These are phyloP conservation scores for Calidris pugnax DNA, from an alignment of 2,113 vertebrate genomes.

Conservation along the genomic window DNA sequence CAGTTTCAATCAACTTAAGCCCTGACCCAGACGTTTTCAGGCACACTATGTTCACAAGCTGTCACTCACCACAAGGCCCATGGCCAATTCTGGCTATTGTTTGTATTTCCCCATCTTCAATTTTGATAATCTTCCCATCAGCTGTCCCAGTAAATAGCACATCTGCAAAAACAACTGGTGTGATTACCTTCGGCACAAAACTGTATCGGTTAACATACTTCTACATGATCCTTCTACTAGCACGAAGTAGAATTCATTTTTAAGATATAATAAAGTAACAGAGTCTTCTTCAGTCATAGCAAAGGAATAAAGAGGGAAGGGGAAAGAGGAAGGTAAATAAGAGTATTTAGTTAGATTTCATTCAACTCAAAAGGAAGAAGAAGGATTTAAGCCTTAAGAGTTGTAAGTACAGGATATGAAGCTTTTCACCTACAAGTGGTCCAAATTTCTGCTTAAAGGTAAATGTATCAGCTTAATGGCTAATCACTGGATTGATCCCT, in stretches of 20 bases:
- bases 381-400: not conserved
- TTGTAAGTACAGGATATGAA: not conserved
- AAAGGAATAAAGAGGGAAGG: not conserved
- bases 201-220: not conserved
- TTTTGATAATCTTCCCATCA: constrained; percentile 90
- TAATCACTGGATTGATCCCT: not conserved
- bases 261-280: not conserved
- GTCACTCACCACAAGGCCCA: constrained; percentile 87
- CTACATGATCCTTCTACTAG: not conserved
- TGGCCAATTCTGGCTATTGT: constrained; percentile 86
- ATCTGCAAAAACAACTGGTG: constrained; percentile 76
- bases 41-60: not conserved
- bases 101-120: constrained; percentile 83
- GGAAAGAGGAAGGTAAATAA: not conserved
- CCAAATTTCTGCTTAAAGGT: not conserved
- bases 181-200: not conserved
- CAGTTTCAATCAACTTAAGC: not conserved
- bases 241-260: not conserved
- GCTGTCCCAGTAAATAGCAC: constrained; percentile 90
- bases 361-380: not conserved
- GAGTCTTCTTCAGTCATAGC: not conserved
- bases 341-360: not conserved
- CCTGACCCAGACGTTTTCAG: not conserved
- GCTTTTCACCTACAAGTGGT: not conserved
- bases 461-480: not conserved